A percentile compares a stretch with the other conserved stretches of the same genome.
phyloP scores from a whole-genome alignment of 1,140 invertebrate genomes.

The Cydia splendana region DNA sequence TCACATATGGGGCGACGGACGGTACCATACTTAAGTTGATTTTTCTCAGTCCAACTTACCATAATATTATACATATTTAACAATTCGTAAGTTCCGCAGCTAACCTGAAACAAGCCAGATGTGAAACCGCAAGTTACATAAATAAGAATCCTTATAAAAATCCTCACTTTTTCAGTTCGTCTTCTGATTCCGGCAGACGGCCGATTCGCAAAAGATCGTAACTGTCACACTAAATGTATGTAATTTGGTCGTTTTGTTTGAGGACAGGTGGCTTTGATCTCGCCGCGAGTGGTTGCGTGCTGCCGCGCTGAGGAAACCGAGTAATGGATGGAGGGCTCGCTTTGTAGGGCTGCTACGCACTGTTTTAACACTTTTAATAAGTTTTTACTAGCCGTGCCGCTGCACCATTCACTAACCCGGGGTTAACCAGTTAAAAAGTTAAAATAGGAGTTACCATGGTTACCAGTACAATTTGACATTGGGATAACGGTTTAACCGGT shows the following conservation, averaged over 20 bases:
- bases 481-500: too few species aligned
- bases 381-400: not conserved
- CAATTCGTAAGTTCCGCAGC: not conserved
- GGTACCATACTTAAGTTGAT: too few species aligned
- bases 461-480: too few species aligned
- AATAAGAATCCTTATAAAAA: conserved; percentile 4
- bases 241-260: conserved; percentile 30
- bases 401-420: too few species aligned
- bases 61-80: too few species aligned
- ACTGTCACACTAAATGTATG: not conserved
- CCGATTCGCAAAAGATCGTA: not conserved
- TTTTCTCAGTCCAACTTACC: too few species aligned
- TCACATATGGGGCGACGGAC: too few species aligned
- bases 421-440: too few species aligned
- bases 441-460: too few species aligned
- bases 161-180: not conserved
- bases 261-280: conserved; percentile 60
- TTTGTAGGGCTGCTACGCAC: conserved; percentile 46
- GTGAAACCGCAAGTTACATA: not conserved
- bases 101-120: not conserved
- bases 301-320: conserved; percentile 67
- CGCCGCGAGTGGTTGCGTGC: conserved; percentile 53
- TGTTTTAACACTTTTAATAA: not conserved
- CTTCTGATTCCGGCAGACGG: too few species aligned
- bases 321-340: conserved; percentile 63